These are phyloP conservation scores for Ceyx cyanopectus DNA, from an alignment of 2,113 vertebrate genomes.

Conservation along the genomic window DNA sequence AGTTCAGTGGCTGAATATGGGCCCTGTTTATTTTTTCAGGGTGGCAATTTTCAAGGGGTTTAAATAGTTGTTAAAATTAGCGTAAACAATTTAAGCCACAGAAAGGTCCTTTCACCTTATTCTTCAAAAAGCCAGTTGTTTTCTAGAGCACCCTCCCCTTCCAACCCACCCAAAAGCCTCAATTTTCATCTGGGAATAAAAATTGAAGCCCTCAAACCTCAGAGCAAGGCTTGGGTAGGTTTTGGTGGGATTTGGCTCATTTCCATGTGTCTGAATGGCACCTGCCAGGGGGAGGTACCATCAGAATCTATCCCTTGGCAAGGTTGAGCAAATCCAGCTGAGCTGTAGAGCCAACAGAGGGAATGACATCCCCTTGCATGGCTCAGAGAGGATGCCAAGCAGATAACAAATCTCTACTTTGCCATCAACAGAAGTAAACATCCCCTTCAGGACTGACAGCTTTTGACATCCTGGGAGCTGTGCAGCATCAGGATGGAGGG, in stretches of 20 bases:
- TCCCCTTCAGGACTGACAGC: neutral
- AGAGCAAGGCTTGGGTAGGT: neutral
- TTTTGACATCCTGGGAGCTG: slow-evolving; percentile 19
- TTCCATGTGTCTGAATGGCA: neutral
- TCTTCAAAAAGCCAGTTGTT: slow-evolving; percentile 75
- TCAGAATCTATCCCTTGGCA: neutral
- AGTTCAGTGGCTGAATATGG: slow-evolving; percentile 40
- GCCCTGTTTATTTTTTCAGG: slow-evolving; percentile 76
- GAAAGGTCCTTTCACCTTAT: slow-evolving; percentile 69
- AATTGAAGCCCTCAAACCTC: neutral
- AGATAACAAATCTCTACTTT: neutral
- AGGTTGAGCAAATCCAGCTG: neutral
- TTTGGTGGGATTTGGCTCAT: neutral
- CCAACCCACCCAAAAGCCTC: neutral
- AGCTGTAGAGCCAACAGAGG: neutral
- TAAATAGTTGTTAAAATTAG: slow-evolving; percentile 75
- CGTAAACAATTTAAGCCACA: slow-evolving; percentile 65
- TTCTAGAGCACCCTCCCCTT: neutral
- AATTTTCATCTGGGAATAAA: neutral
- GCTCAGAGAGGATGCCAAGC: neutral
- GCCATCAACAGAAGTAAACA: neutral
- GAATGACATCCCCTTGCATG: rapidly evolving
- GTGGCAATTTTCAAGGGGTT: slow-evolving; percentile 69
- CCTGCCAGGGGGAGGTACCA: slow-evolving; percentile 11
- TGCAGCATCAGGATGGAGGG: slow-evolving; percentile 1